phyloP scores from a whole-genome alignment of 2,113 vertebrate species.

The Equus przewalskii region DNA sequence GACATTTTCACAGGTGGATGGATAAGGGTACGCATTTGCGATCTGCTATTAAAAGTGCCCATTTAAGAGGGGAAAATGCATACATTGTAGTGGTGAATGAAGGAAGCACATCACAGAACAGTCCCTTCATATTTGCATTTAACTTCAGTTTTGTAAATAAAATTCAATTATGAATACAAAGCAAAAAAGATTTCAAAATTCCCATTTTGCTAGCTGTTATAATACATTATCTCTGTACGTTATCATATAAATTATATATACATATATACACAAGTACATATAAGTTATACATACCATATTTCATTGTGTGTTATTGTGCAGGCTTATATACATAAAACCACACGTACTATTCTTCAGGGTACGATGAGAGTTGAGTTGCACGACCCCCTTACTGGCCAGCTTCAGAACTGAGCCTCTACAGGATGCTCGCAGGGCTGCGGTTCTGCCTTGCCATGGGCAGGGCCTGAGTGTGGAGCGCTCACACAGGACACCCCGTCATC shows the following conservation, averaged over 20 bases:
- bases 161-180: not conserved
- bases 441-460: not conserved
- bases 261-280: not conserved
- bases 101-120: not conserved
- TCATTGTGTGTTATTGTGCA: not conserved
- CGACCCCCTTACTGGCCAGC: not conserved
- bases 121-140: not conserved
- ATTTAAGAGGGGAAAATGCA: not conserved
- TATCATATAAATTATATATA: not conserved
- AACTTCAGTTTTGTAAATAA: not conserved
- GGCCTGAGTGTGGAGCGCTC: not conserved
- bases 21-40: accelerated
- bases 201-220: not conserved
- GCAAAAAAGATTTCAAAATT: not conserved
- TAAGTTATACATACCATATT: not conserved
- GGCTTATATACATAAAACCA: not conserved
- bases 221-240: accelerated
- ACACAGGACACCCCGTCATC: not conserved
- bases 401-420: not conserved
- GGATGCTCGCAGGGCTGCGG: too few species aligned
- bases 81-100: not conserved
- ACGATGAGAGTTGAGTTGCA: not conserved
- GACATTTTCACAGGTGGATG: not conserved
- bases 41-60: not conserved
- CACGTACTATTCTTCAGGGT: not conserved